phyloP scores from a whole-genome alignment of 2,888 invertebrate species.

The Anorthoa munda region DNA sequence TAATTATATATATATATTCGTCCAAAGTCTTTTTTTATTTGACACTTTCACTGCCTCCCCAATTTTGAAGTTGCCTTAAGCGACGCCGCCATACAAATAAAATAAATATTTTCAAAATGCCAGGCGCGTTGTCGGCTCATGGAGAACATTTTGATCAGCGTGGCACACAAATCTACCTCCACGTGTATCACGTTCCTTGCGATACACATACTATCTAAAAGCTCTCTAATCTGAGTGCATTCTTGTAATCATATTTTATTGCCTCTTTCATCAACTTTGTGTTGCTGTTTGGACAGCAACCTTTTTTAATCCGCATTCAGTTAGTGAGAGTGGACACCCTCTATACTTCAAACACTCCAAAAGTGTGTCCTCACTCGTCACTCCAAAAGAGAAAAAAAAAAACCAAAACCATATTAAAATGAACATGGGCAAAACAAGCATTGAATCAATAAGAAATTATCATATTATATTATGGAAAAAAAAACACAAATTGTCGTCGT shows the following conservation, averaged over 20 bases:
- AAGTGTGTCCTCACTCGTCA: too few species aligned
- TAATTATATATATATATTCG: background rate
- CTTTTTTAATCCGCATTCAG: slow-evolving; percentile 6
- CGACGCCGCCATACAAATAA: too few species aligned
- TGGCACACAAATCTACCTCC: too few species aligned
- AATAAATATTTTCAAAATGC: too few species aligned
- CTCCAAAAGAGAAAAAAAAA: too few species aligned
- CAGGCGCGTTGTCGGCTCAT: too few species aligned
- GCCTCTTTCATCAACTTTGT: background rate
- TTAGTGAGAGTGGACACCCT: background rate
- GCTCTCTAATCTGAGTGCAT: background rate
- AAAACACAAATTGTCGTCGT: background rate
- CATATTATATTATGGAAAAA: background rate
- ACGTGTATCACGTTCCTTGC: background rate
- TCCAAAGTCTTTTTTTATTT: background rate
- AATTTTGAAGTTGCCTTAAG: too few species aligned
- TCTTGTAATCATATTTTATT: slow-evolving; percentile 13
- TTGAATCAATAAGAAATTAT: background rate
- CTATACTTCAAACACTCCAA: background rate
- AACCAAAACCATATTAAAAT: too few species aligned
- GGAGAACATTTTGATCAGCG: background rate
- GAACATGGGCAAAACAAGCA: too few species aligned
- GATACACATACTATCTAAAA: background rate
- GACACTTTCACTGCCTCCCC: too few species aligned
- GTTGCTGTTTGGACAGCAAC: background rate